phyloP scores from a whole-genome alignment of 2,113 vertebrate genomes.

The Raja brachyura region DNA sequence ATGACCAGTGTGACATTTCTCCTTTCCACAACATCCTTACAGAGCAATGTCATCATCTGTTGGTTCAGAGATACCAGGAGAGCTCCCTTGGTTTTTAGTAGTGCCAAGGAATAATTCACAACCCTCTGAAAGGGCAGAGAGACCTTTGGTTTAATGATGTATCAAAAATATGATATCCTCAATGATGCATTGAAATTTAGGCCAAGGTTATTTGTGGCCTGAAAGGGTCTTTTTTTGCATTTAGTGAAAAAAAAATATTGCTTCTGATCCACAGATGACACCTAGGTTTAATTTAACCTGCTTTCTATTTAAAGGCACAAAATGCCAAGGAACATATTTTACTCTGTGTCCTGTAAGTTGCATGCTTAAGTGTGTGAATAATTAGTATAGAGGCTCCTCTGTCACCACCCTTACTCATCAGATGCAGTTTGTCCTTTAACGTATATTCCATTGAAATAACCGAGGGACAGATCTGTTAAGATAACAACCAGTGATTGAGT shows the following conservation, averaged over 20 bases:
- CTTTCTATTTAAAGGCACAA: background rate
- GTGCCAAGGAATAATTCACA: background rate
- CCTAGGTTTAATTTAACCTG: background rate
- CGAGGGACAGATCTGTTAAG: background rate
- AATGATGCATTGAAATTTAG: background rate
- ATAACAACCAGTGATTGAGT: background rate
- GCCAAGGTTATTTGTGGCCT: background rate
- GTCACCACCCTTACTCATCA: background rate
- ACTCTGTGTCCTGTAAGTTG: background rate
- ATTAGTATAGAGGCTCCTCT: background rate
- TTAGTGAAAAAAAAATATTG: background rate
- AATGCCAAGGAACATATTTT: background rate
- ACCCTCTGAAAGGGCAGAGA: background rate
- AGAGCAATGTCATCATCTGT: background rate
- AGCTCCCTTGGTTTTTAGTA: background rate
- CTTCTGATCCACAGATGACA: background rate
- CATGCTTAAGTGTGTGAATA: background rate
- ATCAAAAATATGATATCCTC: background rate
- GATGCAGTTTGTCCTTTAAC: background rate
- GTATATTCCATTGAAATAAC: background rate
- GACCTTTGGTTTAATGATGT: background rate
- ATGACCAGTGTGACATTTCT: background rate
- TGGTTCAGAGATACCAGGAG: background rate
- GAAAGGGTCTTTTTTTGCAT: background rate
- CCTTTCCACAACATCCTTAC: background rate